These are phyloP conservation scores for Muscidifurax raptorellus DNA, from an alignment of 1,140 invertebrate species.

Conservation along the genomic window DNA sequence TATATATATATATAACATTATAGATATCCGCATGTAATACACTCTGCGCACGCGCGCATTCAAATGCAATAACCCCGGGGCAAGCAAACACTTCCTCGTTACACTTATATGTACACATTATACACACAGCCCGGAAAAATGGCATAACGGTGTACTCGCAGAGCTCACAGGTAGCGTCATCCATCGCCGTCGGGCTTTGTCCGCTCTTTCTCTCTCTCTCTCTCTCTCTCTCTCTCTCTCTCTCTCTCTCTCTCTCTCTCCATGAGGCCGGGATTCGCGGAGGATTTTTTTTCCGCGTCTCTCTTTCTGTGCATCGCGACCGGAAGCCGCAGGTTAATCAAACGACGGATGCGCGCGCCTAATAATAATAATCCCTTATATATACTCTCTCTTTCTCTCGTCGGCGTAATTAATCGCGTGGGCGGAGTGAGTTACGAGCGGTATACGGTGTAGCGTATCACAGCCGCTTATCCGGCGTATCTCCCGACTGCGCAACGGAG, in stretches of 20 bases:
- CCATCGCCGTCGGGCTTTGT: conserved; percentile 42
- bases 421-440: conserved; percentile 46
- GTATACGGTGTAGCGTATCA: conserved; percentile 10
- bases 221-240: too few relatives aligned
- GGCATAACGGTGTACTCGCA: not conserved
- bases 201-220: not conserved
- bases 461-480: not conserved
- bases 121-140: not conserved
- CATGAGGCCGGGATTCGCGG: conserved; percentile 25
- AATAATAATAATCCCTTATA: conserved; percentile 27
- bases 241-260: too few relatives aligned
- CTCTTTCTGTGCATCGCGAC: not conserved
- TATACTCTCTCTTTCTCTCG: not conserved
- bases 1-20: too few relatives aligned
- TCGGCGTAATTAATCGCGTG: conserved; percentile 47
- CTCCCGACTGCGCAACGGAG: not conserved
- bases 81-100: not conserved
- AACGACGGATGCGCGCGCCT: conserved; percentile 38
- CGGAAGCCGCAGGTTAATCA: conserved; percentile 44
- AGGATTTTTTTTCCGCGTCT: not conserved
- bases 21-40: too few relatives aligned
- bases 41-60: not conserved
- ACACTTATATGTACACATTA: not conserved
- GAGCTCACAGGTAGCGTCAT: not conserved
- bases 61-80: not conserved